These are phyloP conservation scores for Pteruthius melanotis DNA, from an alignment of 2,113 vertebrate species.

Conservation along the genomic window DNA sequence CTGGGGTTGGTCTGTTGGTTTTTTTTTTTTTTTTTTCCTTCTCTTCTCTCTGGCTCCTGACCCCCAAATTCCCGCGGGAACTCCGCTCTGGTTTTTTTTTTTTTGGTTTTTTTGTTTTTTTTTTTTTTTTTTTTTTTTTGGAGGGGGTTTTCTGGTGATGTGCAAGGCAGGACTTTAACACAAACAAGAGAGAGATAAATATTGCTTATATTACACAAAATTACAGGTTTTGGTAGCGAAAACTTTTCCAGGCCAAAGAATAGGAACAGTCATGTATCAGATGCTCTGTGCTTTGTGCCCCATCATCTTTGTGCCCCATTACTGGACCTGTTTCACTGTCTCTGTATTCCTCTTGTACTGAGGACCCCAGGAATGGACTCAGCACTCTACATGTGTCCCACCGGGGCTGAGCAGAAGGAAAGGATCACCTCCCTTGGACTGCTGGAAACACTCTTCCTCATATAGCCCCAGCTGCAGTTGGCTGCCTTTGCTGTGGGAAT, in stretches of 20 bases:
- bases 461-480: background rate
- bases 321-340: background rate
- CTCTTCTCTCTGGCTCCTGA: background rate
- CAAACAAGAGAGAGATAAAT: background rate
- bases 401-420: background rate
- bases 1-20: background rate
- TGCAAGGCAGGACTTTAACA: background rate
- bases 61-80: background rate
- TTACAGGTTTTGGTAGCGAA: background rate
- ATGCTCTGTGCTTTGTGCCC: background rate
- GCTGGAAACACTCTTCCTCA: background rate
- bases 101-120: background rate
- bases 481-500: background rate
- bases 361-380: background rate
- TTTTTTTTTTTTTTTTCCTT: background rate
- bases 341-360: background rate
- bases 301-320: background rate
- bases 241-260: background rate
- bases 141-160: background rate
- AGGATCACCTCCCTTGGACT: background rate
- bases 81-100: accelerated
- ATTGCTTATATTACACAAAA: background rate
- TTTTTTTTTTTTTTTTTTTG: background rate
- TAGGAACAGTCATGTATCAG: background rate
- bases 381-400: background rate